Percentiles rank a stretch among this genome's conserved stretches.
phyloP scores from a whole-genome alignment of 2,797 vertebrate species.

The Catamblyrhynchus diadema region DNA sequence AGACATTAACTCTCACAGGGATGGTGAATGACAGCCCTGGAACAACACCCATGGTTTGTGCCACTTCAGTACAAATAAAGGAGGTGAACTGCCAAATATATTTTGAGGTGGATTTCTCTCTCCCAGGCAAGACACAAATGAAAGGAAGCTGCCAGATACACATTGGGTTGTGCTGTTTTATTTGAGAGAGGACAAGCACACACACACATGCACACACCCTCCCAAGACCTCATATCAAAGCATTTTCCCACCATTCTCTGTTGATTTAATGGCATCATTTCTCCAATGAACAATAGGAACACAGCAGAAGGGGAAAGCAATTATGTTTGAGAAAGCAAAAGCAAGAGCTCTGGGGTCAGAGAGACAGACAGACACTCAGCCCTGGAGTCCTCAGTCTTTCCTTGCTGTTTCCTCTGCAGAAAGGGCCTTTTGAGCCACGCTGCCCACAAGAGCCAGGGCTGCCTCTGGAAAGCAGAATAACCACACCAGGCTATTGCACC shows the following conservation, averaged over 20 bases:
- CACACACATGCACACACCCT: neutral
- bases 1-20: neutral
- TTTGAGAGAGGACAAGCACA: neutral
- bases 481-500: neutral
- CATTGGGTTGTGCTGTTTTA: neutral
- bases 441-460: neutral
- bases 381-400: neutral
- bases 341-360: neutral
- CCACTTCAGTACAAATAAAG: neutral
- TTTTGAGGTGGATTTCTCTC: constrained; percentile 11
- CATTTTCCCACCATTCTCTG: constrained; percentile 58
- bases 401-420: neutral
- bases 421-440: fast-evolving
- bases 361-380: neutral
- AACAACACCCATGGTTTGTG: neutral
- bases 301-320: constrained; percentile 26
- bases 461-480: neutral
- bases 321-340: constrained; percentile 48
- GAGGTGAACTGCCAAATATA: neutral
- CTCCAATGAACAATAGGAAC: constrained; percentile 24
- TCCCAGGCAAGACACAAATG: neutral
- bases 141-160: constrained; percentile 40
- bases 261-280: constrained; percentile 53
- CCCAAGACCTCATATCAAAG: constrained; percentile 41
- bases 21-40: neutral